Conservation (phyloP, 1,140 invertebrate genomes). For the Drosophila trapezifrons region DNA sequence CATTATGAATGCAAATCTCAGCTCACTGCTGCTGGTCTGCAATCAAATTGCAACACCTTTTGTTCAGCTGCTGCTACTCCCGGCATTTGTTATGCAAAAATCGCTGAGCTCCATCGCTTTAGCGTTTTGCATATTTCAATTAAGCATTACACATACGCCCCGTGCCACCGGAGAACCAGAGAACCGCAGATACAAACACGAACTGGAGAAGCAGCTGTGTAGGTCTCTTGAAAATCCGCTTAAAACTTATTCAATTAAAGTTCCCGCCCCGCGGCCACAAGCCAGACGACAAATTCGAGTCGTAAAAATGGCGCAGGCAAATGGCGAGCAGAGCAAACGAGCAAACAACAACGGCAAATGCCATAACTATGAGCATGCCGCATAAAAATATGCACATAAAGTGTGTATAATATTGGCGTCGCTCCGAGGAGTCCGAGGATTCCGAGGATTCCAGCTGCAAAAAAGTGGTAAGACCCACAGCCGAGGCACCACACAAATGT, state of each 20-base stretch:
- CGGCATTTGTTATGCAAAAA: constrained; percentile 75
- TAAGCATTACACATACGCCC: constrained; percentile 70
- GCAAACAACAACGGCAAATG: constrained; percentile 52
- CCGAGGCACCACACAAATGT: constrained; percentile 50
- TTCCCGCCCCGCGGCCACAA: constrained; percentile 48
- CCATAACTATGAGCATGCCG: constrained; percentile 52
- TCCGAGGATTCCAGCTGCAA: constrained; percentile 28
- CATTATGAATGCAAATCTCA: constrained; percentile 74
- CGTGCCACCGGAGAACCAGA: constrained; percentile 20
- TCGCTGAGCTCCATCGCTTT: constrained; percentile 53
- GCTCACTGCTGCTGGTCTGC: constrained; percentile 38
- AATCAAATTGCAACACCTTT: constrained; percentile 77
- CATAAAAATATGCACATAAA: constrained; percentile 81
- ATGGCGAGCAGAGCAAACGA: constrained; percentile 66
- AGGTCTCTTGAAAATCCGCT: constrained; percentile 66
- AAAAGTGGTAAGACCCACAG: constrained; percentile 36
- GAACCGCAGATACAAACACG: neutral
- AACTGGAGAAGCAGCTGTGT: constrained; percentile 15
- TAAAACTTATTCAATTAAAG: constrained; percentile 83
- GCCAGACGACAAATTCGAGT: constrained; percentile 70
- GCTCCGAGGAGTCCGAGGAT: too few relatives aligned
- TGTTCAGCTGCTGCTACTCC: constrained; percentile 20
- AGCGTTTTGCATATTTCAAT: constrained; percentile 68
- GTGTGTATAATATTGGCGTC: constrained; percentile 68
- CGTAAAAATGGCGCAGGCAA: constrained; percentile 73